phyloP scores from a whole-genome alignment of 2,797 vertebrate genomes.

The Thalassophryne amazonica region DNA sequence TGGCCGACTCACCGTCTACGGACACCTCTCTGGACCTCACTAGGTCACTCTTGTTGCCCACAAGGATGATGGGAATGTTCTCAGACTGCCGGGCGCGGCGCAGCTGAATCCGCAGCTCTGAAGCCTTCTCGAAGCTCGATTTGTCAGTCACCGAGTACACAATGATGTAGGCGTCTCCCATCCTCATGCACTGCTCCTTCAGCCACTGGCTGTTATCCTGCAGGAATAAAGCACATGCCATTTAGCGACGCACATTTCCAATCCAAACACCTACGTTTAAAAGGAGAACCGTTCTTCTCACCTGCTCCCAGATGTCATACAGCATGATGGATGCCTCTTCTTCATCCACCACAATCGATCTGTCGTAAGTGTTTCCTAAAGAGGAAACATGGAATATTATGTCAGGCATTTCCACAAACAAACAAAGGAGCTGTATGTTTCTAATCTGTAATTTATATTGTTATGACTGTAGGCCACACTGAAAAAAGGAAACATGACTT shows the following conservation, averaged over 20 bases:
- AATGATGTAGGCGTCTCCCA: slow-evolving; percentile 98
- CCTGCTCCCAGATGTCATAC: slow-evolving; percentile 98
- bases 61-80: slow-evolving; percentile 97
- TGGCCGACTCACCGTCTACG: slow-evolving; percentile 86
- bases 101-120: slow-evolving; percentile 94
- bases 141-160: slow-evolving; percentile 98
- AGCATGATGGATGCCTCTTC: slow-evolving; percentile 92
- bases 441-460: neutral
- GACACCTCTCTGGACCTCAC: slow-evolving; percentile 97
- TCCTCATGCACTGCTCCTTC: slow-evolving; percentile 95
- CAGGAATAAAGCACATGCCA: neutral
- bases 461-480: too few species aligned
- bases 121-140: slow-evolving; percentile 96
- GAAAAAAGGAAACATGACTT: too few species aligned
- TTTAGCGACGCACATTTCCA: too few species aligned
- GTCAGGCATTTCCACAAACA: slow-evolving; percentile 22
- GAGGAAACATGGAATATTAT: neutral
- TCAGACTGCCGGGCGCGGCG: slow-evolving; percentile 93
- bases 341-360: slow-evolving; percentile 90
- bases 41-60: slow-evolving; percentile 98
- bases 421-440: slow-evolving; percentile 1
- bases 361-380: slow-evolving; percentile 94
- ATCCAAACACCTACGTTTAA: too few species aligned
- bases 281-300: slow-evolving; percentile 52
- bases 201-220: slow-evolving; percentile 95